Evolutionary conservation across 1,140 invertebrate genomes (phyloP).

Genomic region (Andrena cerasifolii): DNA sequence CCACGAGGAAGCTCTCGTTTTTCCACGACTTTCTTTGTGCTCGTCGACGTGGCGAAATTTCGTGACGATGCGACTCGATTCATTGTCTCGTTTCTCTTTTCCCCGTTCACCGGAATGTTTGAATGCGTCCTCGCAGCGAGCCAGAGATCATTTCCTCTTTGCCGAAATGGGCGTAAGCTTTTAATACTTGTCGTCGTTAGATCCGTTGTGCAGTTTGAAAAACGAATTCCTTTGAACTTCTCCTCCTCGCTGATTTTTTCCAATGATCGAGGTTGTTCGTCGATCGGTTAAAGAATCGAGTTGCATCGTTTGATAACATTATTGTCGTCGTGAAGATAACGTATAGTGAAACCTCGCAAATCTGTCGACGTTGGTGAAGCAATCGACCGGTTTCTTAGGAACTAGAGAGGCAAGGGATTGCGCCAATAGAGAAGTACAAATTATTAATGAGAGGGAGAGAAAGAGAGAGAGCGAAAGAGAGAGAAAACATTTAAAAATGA

Average conservation of each 20-base stretch:
- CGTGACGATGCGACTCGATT: slow-evolving; percentile 67
- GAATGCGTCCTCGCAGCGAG: not conserved
- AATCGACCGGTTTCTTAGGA: slow-evolving; percentile 69
- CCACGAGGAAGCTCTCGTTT: no score
- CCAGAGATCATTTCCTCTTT: not conserved
- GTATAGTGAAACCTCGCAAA: slow-evolving; percentile 71
- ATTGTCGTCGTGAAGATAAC: slow-evolving; percentile 68
- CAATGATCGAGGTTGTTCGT: not conserved
- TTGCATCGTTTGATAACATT: slow-evolving; percentile 68
- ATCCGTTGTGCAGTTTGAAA: not conserved
- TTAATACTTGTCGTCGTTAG: not conserved
- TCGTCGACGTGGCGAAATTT: slow-evolving; percentile 30
- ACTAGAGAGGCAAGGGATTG: slow-evolving; percentile 67
- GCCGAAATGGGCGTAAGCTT: not conserved
- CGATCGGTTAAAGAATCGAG: slow-evolving; percentile 57
- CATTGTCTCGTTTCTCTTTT: slow-evolving; percentile 21
- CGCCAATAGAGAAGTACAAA: slow-evolving; percentile 75
- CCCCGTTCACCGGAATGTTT: not conserved
- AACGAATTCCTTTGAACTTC: not conserved
- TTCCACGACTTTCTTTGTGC: slow-evolving; percentile 4
- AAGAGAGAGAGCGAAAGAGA: slow-evolving; percentile 46
- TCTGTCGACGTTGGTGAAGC: slow-evolving; percentile 69
- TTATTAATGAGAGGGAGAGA: slow-evolving; percentile 64
- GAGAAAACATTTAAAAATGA: not conserved
- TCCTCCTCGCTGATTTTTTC: not conserved